Evolutionary conservation across 2,797 vertebrate genomes (phyloP).

Genomic region (Bovichtus diacanthus): DNA sequence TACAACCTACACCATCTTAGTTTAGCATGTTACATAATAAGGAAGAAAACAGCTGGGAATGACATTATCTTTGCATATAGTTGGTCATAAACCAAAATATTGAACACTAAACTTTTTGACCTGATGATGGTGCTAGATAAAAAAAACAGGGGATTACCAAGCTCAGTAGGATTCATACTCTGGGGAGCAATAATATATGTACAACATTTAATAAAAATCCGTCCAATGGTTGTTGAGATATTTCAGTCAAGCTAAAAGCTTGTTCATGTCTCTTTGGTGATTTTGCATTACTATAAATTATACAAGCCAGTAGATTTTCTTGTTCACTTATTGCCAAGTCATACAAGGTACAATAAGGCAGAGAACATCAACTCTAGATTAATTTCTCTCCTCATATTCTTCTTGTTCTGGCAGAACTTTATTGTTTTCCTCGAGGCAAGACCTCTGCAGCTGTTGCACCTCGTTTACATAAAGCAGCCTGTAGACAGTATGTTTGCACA

Average conservation of each 20-base stretch:
- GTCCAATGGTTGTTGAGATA: background rate
- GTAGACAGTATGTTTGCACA: conserved; percentile 52
- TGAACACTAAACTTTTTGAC: background rate
- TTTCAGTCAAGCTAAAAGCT: background rate
- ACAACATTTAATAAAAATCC: background rate
- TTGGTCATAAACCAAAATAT: background rate
- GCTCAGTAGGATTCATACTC: background rate
- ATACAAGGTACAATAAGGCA: conserved; percentile 19
- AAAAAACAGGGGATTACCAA: background rate
- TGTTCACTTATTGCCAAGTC: conserved; percentile 11
- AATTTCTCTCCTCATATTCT: conserved; percentile 22
- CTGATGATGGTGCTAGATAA: background rate
- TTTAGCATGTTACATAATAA: background rate
- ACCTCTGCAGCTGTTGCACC: conserved; percentile 50
- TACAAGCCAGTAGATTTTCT: conserved; percentile 5
- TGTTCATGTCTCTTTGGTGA: background rate
- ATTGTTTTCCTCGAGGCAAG: conserved; percentile 62
- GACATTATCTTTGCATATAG: background rate
- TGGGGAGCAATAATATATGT: background rate
- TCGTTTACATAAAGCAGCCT: conserved; percentile 52
- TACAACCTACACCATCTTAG: background rate
- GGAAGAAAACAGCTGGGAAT: background rate
- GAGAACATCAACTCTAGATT: conserved; percentile 37
- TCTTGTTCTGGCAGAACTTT: conserved; percentile 29
- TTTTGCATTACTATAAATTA: background rate